These are phyloP conservation scores for Eupelmus urozonus DNA, from an alignment of 2,888 invertebrate species.

Conservation along the genomic window DNA sequence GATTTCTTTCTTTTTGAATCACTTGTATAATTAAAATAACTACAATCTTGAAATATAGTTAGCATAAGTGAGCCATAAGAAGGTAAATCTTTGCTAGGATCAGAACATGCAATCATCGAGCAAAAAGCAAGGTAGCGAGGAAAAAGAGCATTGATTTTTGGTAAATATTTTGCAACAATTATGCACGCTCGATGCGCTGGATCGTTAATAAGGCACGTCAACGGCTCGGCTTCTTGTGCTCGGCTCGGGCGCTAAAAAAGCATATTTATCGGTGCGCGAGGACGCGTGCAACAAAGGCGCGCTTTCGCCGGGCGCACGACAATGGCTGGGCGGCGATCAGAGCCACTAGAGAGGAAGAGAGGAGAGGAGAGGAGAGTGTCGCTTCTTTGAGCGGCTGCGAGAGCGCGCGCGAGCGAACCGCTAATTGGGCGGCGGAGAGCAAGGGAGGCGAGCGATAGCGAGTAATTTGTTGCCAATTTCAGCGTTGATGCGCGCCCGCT, in stretches of 20 bases:
- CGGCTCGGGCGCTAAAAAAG: background rate
- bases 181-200: slow-evolving; percentile 28
- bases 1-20: too few relatives aligned
- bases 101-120: too few relatives aligned
- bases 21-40: too few relatives aligned
- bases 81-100: too few relatives aligned
- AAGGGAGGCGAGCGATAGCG: slow-evolving; percentile 54
- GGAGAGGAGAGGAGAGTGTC: background rate
- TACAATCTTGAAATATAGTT: too few relatives aligned
- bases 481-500: slow-evolving; percentile 66
- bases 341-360: background rate
- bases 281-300: slow-evolving; percentile 3
- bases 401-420: slow-evolving; percentile 64
- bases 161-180: slow-evolving; percentile 44
- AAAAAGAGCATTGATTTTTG: slow-evolving; percentile 34
- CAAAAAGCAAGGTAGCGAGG: background rate
- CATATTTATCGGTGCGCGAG: slow-evolving; percentile 1
- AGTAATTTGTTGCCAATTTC: slow-evolving; percentile 75
- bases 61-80: too few relatives aligned
- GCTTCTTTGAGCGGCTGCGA: too few relatives aligned
- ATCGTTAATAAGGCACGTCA: slow-evolving; percentile 27
- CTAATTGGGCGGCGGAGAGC: slow-evolving; percentile 69
- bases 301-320: background rate
- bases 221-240: too few relatives aligned
- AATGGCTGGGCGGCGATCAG: slow-evolving; percentile 40